A percentile compares a stretch with the other conserved stretches of the same genome.
These are phyloP conservation scores for Clavelina lepadiformis DNA, from an alignment of 23 tunicate species.

Conservation along the genomic window DNA sequence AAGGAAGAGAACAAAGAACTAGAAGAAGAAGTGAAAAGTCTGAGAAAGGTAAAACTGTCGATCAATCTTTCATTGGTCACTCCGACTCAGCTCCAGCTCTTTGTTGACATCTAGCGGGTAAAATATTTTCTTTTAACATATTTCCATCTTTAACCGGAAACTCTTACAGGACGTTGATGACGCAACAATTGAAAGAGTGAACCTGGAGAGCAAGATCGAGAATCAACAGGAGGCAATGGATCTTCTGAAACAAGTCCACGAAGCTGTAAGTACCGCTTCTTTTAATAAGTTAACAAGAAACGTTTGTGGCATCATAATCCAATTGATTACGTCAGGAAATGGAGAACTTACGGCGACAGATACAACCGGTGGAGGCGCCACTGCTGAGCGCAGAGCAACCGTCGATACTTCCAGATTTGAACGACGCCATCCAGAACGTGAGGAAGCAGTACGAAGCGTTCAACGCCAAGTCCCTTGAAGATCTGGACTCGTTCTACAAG, in stretches of 20 bases:
- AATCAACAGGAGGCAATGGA: conserved; percentile 48
- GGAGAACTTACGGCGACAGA: conserved; percentile 64
- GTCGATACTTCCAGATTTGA: conserved; percentile 56
- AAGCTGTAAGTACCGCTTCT: conserved; percentile 42
- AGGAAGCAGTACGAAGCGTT: conserved; percentile 79
- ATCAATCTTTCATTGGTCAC: not conserved
- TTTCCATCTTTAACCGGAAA: not conserved
- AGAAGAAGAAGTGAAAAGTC: conserved; percentile 59
- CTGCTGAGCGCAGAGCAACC: conserved; percentile 37
- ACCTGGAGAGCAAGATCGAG: conserved; percentile 68
- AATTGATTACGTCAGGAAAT: conserved; percentile 64
- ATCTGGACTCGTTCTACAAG: conserved; percentile 68
- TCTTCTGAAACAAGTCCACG: conserved; percentile 76
- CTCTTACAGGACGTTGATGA: conserved; percentile 72
- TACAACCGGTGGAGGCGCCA: conserved; percentile 44
- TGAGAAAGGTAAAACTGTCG: conserved; percentile 53
- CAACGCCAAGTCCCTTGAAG: conserved; percentile 80
- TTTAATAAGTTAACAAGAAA: not conserved
- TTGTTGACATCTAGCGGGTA: not conserved
- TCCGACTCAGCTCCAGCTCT: not conserved
- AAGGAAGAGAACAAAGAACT: conserved; percentile 38
- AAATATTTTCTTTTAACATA: not conserved
- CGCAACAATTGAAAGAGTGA: conserved; percentile 69
- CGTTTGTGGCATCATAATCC: not conserved
- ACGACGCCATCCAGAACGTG: conserved; percentile 65